Percentiles rank a stretch among this genome's conserved stretches.
Conservation (phyloP, 1,140 invertebrate genomes). For the Limonius californicus region DNA sequence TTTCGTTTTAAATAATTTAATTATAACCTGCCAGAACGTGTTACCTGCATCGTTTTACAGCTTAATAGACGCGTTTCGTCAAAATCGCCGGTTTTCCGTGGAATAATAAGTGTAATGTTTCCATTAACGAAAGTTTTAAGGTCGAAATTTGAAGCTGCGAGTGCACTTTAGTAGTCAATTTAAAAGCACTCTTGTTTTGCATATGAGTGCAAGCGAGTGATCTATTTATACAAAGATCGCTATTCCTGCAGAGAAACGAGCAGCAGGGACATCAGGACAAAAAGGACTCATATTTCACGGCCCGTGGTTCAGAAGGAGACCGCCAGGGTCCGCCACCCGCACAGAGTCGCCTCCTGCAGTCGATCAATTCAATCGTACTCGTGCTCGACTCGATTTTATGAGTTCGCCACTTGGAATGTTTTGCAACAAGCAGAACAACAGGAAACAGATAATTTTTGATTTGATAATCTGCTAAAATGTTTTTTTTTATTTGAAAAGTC, state of each 20-base stretch:
- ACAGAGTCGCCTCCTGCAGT: slow-evolving; percentile 28
- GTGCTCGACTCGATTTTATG: too few species aligned
- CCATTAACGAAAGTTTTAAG: too few species aligned
- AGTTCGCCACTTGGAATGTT: too few species aligned
- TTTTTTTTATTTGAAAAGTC: too few species aligned
- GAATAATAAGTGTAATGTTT: too few species aligned
- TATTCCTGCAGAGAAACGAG: background rate
- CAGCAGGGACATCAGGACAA: background rate
- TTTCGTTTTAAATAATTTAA: background rate
- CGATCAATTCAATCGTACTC: slow-evolving; percentile 23
- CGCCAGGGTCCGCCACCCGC: slow-evolving; percentile 32
- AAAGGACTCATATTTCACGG: slow-evolving; percentile 40
- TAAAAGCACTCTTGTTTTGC: background rate
- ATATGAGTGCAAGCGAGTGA: too few species aligned
- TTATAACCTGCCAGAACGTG: background rate
- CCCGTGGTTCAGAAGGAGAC: slow-evolving; percentile 28
- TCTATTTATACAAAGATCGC: background rate
- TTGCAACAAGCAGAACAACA: too few species aligned
- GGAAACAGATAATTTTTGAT: too few species aligned
- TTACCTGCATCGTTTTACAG: too few species aligned
- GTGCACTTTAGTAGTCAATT: background rate
- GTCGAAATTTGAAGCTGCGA: background rate
- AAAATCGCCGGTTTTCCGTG: too few species aligned
- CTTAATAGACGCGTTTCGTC: too few species aligned
- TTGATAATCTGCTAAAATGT: too few species aligned